Base-by-base conservation (phyloP, 2,113 vertebrate species). In the Rhinolophus ferrumequinum region DNA sequence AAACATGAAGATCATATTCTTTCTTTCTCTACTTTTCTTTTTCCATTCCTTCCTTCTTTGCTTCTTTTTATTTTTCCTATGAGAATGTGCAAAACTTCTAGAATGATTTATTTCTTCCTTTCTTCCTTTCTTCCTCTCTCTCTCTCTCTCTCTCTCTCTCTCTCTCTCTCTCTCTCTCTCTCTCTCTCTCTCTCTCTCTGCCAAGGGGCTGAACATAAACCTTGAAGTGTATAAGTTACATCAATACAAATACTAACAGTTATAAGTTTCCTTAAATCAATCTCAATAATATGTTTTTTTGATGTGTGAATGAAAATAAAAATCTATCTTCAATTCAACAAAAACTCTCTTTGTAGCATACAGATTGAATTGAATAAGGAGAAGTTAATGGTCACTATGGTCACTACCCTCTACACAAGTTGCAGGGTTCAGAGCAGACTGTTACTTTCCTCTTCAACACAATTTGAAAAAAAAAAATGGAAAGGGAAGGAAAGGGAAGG, bases 231-330 rank as follows among this genome's bases (percentile, higher is more conserved):
- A 62, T 47, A 58, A 58, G 14, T n/a, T 50, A 75, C 24, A 10
- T 85, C 33, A 90, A 21, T 41, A 79, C 41, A 70, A 52, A 64
- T 77, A 54, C 19, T 85, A 83, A 56, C 50, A 56, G 13, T 69
- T 88, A 82, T 19, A 73, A 33, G 4, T 77, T 85, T 81, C 58
- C 24, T 95, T 81, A 92, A 41, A 69, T 83, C 81, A 95, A 75
- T 41, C 14, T 35, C 47, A 73, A 44, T 72, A 24, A 19, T 2
- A 18, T 50, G 52, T 85, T 6, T 82, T 41, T 66, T 84, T 64
- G 22, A 60, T 33, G 21, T n/a, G 28, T 77, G 82, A 84, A 70
- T 77, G 41, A 76, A 75, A 91, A 69, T 70, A 79, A 41, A 54
- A 84, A 54, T 52, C 12, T 58, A 22, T 41, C 15, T 26, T 70